Conservation (phyloP, 2,888 invertebrate species). For the Tetragonisca angustula region DNA sequence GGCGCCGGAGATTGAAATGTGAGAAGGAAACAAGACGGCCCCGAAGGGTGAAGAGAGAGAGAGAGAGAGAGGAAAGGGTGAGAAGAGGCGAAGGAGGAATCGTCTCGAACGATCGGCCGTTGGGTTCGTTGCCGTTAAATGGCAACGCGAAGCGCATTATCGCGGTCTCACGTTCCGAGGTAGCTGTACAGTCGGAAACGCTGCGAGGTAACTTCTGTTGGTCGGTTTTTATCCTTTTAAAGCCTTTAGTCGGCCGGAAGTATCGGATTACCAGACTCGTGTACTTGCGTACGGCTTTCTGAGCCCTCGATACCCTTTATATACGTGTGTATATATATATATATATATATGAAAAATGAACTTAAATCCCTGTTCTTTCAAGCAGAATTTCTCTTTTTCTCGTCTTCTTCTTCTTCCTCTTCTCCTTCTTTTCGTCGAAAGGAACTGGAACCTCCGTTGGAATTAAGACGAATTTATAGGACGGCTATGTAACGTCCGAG, state of each 20-base stretch:
- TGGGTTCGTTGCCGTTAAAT: constrained; percentile 64
- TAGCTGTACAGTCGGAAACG: constrained; percentile 42
- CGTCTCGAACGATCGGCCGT: constrained; percentile 70
- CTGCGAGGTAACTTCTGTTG: constrained; percentile 56
- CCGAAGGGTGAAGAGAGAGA: neutral
- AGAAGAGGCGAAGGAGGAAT: constrained; percentile 29
- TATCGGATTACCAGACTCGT: constrained; percentile 60
- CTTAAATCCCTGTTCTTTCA: constrained; percentile 42
- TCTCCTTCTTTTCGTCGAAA: neutral
- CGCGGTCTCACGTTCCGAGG: constrained; percentile 54
- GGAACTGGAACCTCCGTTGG: constrained; percentile 3
- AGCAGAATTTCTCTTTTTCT: neutral
- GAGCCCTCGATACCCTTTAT: constrained; percentile 37
- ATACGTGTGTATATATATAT: neutral
- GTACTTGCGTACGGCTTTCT: constrained; percentile 39
- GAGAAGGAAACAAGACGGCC: neutral
- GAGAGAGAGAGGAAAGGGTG: neutral
- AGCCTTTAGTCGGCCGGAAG: constrained; percentile 65
- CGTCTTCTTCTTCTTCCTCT: neutral
- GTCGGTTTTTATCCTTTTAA: constrained; percentile 62
- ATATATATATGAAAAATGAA: constrained; percentile 38
- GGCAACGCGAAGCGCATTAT: constrained; percentile 59
- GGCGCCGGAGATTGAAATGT: neutral
- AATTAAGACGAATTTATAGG: constrained; percentile 53
- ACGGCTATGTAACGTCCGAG: constrained; percentile 14